phyloP scores from a whole-genome alignment of 2,888 invertebrate species.

The Mythimna loreyi region DNA sequence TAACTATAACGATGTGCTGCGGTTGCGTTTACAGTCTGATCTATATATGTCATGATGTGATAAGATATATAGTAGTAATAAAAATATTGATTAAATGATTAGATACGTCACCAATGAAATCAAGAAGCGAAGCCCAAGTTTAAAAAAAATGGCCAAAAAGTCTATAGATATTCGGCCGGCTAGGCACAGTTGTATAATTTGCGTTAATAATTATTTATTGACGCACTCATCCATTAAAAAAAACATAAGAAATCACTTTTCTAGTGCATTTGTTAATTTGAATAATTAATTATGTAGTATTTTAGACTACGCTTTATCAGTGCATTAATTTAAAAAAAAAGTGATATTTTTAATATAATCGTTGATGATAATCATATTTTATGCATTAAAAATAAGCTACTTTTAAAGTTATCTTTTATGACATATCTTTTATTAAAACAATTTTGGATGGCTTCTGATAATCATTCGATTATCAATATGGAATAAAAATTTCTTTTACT shows the following conservation, averaged over 20 bases:
- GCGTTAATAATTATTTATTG: background rate
- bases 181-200: too few species aligned
- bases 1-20: background rate
- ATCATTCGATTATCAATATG: background rate
- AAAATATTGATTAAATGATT: slow-evolving; percentile 7
- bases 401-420: slow-evolving; percentile 10
- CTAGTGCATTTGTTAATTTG: too few species aligned
- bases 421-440: slow-evolving; percentile 2
- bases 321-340: background rate
- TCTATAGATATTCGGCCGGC: too few species aligned
- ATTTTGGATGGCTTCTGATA: background rate
- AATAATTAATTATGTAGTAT: too few species aligned
- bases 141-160: background rate
- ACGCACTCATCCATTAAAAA: too few species aligned
- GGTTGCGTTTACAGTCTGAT: slow-evolving; percentile 20
- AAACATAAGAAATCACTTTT: too few species aligned
- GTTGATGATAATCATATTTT: slow-evolving; percentile 24
- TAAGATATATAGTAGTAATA: slow-evolving; percentile 23
- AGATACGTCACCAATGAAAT: slow-evolving; percentile 8
- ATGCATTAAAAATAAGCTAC: background rate
- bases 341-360: background rate
- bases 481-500: background rate
- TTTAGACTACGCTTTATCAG: background rate
- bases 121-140: background rate
- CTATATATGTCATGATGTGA: slow-evolving; percentile 21